A percentile compares a stretch with the other conserved stretches of the same genome.
Conservation (phyloP, 2,888 invertebrate genomes). For the Cryptocephalus moraei region DNA sequence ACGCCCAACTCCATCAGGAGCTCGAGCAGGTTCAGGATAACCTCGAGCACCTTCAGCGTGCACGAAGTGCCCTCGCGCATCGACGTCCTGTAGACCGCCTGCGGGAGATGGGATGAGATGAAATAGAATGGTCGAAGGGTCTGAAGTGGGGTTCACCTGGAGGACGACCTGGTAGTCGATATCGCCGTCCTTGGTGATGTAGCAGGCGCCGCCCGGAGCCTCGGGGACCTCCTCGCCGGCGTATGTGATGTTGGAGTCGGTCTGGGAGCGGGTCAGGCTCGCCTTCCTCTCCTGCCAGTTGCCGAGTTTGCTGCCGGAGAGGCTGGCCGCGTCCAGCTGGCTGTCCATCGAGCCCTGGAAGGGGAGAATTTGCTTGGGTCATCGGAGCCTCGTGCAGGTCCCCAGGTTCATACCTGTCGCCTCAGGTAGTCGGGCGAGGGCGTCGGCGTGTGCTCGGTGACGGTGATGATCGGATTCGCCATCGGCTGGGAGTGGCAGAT, state of each 20-base stretch:
- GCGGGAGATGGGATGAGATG: background rate
- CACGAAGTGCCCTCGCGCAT: slow-evolving; percentile 76
- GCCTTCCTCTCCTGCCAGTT: slow-evolving; percentile 57
- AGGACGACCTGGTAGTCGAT: slow-evolving; percentile 83
- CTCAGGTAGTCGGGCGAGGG: slow-evolving; percentile 81
- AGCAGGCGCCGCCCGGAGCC: slow-evolving; percentile 79
- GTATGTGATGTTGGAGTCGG: slow-evolving; percentile 87
- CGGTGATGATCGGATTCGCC: slow-evolving; percentile 91
- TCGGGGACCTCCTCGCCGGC: slow-evolving; percentile 78
- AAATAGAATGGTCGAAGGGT: background rate
- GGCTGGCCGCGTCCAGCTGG: slow-evolving; percentile 64
- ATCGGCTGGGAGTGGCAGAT: slow-evolving; percentile 50
- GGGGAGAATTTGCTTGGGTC: background rate
- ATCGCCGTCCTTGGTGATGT: slow-evolving; percentile 91
- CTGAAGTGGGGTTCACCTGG: slow-evolving; percentile 45
- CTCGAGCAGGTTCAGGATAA: slow-evolving; percentile 85
- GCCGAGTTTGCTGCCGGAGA: slow-evolving; percentile 47
- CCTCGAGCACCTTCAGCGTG: slow-evolving; percentile 83
- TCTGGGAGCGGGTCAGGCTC: slow-evolving; percentile 68
- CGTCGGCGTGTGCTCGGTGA: slow-evolving; percentile 90
- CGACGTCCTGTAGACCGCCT: slow-evolving; percentile 81
- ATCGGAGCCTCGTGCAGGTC: background rate
- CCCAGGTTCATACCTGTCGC: slow-evolving; percentile 50
- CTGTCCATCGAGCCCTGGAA: slow-evolving; percentile 73
- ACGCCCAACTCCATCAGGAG: slow-evolving; percentile 85